Percentiles rank a stretch among this genome's conserved stretches.
These are phyloP conservation scores for Pteruthius melanotis DNA, from an alignment of 2,113 vertebrate genomes.

Conservation along the genomic window DNA sequence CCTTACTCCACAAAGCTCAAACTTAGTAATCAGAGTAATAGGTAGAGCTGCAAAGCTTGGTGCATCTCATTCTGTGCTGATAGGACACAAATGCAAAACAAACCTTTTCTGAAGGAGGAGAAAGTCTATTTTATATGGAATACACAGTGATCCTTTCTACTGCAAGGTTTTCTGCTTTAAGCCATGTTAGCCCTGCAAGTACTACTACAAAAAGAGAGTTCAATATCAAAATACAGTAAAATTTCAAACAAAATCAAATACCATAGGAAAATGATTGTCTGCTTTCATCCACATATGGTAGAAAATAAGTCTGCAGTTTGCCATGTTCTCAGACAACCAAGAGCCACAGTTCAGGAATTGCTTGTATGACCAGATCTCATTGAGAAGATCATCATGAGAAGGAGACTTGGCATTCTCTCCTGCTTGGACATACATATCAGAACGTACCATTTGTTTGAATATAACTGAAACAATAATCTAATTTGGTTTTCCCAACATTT, in stretches of 20 bases:
- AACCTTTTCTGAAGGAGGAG: not conserved
- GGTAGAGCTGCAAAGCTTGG: not conserved
- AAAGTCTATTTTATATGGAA: not conserved
- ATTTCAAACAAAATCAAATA: not conserved
- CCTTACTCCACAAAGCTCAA: not conserved
- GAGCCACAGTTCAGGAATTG: not conserved
- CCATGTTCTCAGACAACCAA: not conserved
- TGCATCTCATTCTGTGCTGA: not conserved
- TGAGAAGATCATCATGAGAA: not conserved
- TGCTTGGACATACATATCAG: not conserved
- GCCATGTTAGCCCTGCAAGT: not conserved
- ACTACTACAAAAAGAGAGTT: not conserved
- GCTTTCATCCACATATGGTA: not conserved
- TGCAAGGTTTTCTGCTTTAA: not conserved
- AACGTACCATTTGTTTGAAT: not conserved
- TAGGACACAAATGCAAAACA: not conserved
- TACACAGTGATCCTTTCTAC: not conserved
- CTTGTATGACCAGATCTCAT: not conserved
- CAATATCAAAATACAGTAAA: not conserved
- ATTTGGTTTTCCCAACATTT: not conserved
- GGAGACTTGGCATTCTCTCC: not conserved
- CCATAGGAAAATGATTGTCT: not conserved
- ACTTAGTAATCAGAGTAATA: not conserved
- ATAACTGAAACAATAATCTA: not conserved
- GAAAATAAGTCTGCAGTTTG: not conserved